Conservation (phyloP, 2,797 vertebrate genomes). For the Syngnathus rostellatus region DNA sequence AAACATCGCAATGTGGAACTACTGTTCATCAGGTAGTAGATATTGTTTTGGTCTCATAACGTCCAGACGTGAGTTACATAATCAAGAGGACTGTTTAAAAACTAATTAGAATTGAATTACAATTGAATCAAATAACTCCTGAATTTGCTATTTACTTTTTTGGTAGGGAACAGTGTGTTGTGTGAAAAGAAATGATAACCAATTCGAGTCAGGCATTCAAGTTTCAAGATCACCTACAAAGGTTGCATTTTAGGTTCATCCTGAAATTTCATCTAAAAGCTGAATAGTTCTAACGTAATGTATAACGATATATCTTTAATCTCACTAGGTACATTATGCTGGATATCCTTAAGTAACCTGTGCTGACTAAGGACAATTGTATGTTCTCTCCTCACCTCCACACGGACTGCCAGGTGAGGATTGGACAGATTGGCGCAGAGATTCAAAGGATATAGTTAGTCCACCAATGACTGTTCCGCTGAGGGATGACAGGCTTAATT, state of each 20-base stretch:
- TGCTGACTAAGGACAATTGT: not conserved
- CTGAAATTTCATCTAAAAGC: not conserved
- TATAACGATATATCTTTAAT: not conserved
- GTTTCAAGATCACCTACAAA: not conserved
- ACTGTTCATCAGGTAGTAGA: not conserved
- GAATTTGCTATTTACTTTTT: no score
- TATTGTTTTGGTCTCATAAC: not conserved
- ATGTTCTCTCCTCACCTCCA: conserved; percentile 1
- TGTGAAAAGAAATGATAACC: no score
- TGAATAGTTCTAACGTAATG: not conserved
- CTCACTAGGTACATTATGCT: not conserved
- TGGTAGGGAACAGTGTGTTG: no score
- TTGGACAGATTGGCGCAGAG: conserved; percentile 38
- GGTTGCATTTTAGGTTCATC: not conserved
- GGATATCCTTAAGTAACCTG: not conserved
- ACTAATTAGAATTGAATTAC: no score
- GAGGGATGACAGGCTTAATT: not conserved
- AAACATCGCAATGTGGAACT: not conserved
- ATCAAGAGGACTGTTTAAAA: no score
- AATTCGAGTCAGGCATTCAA: no score
- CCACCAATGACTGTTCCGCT: conserved; percentile 23
- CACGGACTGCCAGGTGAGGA: conserved; percentile 41
- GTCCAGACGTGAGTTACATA: not conserved
- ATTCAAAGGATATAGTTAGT: conserved; percentile 23
- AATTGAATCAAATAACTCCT: no score